Evolutionary conservation across 1,140 invertebrate genomes (phyloP).

Genomic region (Eupeodes corollae): DNA sequence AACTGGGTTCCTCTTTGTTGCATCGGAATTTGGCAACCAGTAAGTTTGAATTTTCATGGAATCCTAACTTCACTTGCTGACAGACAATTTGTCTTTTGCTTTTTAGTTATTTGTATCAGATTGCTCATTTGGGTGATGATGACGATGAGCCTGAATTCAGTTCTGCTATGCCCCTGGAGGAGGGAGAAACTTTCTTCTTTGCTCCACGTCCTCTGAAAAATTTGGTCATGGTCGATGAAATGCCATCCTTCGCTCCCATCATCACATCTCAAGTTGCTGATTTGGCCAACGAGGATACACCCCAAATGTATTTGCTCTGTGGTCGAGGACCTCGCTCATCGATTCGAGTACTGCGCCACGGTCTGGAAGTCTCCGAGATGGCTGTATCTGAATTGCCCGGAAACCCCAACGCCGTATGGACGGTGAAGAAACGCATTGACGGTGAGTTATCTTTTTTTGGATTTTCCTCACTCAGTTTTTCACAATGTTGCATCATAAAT

Average conservation of each 20-base stretch:
- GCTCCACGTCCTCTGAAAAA: conserved; percentile 88
- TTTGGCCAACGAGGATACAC: conserved; percentile 94
- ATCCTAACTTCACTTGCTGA: too few species aligned
- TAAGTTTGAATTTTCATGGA: conserved; percentile 50
- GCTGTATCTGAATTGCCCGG: conserved; percentile 97
- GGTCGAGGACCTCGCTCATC: conserved; percentile 90
- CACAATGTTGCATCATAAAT: neutral
- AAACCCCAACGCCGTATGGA: conserved; percentile 99
- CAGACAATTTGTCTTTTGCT: neutral
- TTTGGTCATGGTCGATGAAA: conserved; percentile 94
- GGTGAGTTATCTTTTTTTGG: conserved; percentile 20
- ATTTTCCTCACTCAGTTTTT: neutral
- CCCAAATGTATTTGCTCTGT: conserved; percentile 93
- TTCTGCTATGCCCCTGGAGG: conserved; percentile 94
- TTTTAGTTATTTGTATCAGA: conserved; percentile 90
- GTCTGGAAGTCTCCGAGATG: conserved; percentile 98
- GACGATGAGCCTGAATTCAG: conserved; percentile 99
- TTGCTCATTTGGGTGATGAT: conserved; percentile 96
- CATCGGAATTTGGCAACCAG: conserved; percentile 99
- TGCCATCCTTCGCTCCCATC: conserved; percentile 94
- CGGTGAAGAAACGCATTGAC: conserved; percentile 90
- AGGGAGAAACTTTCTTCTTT: conserved; percentile 99
- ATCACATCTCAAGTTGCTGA: conserved; percentile 63
- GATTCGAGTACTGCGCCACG: conserved; percentile 86
- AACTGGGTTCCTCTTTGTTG: conserved; percentile 97